Conservation (phyloP, 2,888 invertebrate genomes). For the Noctua comes region DNA sequence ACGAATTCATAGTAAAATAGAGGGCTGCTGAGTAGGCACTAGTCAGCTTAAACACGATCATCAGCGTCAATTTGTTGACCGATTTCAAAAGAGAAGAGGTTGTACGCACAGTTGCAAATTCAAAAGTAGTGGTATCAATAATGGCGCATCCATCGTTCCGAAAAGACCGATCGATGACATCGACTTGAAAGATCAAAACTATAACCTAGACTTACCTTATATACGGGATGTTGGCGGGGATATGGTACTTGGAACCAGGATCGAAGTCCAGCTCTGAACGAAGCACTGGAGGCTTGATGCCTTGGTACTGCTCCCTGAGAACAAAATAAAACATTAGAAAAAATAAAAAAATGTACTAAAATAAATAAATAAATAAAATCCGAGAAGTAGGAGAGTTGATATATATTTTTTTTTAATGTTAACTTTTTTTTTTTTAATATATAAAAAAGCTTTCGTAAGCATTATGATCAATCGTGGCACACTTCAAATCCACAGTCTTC, state of each 20-base stretch:
- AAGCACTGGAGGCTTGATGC: conserved; percentile 95
- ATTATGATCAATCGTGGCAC: background rate
- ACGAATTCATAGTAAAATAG: background rate
- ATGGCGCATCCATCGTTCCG: background rate
- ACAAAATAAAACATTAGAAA: conserved; percentile 55
- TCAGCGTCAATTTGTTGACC: background rate
- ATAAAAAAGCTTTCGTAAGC: background rate
- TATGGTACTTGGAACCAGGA: conserved; percentile 97
- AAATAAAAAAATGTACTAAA: too few relatives aligned
- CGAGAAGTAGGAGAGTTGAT: background rate
- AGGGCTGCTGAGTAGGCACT: background rate
- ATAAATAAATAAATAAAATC: too few relatives aligned
- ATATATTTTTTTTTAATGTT: too few relatives aligned
- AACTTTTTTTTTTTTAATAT: background rate
- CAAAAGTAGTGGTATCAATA: background rate
- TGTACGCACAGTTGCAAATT: background rate
- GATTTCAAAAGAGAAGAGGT: background rate
- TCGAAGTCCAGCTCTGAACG: conserved; percentile 97
- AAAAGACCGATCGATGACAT: conserved; percentile 2
- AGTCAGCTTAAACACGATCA: background rate
- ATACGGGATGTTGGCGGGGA: conserved; percentile 97
- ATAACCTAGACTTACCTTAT: conserved; percentile 92
- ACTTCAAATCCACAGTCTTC: background rate
- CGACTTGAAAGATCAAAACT: background rate
- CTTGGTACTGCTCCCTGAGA: conserved; percentile 94